A percentile compares a stretch with the other conserved stretches of the same genome.
phyloP scores from a whole-genome alignment of 2,797 vertebrate genomes.

The Salarias fasciatus region DNA sequence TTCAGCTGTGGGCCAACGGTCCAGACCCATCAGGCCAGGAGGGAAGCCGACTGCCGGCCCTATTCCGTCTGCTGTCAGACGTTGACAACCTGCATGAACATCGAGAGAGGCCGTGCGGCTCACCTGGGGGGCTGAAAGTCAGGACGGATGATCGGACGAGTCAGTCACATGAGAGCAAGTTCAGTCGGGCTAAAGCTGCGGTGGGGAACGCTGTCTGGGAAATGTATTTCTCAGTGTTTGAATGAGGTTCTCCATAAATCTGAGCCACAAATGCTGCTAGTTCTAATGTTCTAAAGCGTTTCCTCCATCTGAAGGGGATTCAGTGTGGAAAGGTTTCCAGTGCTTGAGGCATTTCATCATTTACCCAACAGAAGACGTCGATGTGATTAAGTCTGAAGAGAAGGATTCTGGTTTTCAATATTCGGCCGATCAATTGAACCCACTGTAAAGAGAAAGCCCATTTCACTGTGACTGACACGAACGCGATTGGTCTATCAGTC shows the following conservation, averaged over 20 bases:
- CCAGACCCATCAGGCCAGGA: constrained; percentile 49
- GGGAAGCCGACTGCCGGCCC: constrained; percentile 47
- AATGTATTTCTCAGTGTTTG: no score
- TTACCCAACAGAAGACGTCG: no score
- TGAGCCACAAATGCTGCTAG: no score
- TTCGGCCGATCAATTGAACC: constrained; percentile 40
- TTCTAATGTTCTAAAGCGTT: no score
- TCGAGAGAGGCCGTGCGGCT: constrained; percentile 33
- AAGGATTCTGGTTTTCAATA: no score
- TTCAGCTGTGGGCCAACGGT: constrained; percentile 67
- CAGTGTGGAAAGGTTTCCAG: no score
- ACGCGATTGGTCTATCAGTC: constrained; percentile 66
- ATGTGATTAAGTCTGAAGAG: no score
- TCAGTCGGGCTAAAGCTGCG: constrained; percentile 23
- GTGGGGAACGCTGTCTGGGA: no score
- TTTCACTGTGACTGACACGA: constrained; percentile 55
- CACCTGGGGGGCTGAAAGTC: constrained; percentile 54
- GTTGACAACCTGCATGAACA: constrained; percentile 76
- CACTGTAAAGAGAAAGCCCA: constrained; percentile 32
- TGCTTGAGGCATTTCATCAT: no score
- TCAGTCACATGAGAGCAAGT: constrained; percentile 44
- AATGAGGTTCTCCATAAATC: no score
- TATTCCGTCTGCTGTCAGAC: constrained; percentile 60
- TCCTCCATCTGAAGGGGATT: no score
- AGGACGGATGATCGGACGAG: constrained; percentile 42